Percentiles rank a stretch among this genome's conserved stretches.
Evolutionary conservation across 2,888 invertebrate genomes (phyloP).

Genomic region (Herminia tarsipennalis): DNA sequence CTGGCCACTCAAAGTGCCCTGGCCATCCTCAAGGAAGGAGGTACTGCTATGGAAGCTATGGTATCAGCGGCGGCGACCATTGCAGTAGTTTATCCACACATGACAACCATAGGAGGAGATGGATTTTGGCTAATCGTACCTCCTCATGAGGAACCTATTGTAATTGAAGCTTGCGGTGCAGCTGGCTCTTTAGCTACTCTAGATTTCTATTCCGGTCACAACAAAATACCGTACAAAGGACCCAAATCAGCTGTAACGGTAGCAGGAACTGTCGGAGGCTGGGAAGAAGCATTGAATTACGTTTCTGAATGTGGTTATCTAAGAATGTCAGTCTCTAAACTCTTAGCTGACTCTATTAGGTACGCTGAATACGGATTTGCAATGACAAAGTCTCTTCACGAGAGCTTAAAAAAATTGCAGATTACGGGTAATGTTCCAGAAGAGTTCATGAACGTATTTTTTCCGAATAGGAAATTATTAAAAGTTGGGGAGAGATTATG

Average conservation of each 20-base stretch:
- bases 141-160: constrained; percentile 68
- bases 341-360: constrained; percentile 68
- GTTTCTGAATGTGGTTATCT: constrained; percentile 69
- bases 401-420: constrained; percentile 26
- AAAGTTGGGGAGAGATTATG: constrained; percentile 60
- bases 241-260: constrained; percentile 72
- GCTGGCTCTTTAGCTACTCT: constrained; percentile 69
- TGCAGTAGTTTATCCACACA: constrained; percentile 75
- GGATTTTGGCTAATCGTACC: constrained; percentile 77
- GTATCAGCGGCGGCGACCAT: constrained; percentile 77
- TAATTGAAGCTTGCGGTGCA: constrained; percentile 73
- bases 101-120: constrained; percentile 77
- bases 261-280: constrained; percentile 74
- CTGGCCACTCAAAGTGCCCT: constrained; percentile 75
- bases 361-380: constrained; percentile 75
- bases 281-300: constrained; percentile 76
- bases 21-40: constrained; percentile 68
- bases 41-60: constrained; percentile 77
- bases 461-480: constrained; percentile 55
- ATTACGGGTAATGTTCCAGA: constrained; percentile 24
- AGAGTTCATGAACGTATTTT: constrained; percentile 56
- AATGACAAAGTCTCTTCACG: constrained; percentile 53
- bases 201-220: constrained; percentile 57
- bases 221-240: constrained; percentile 64
- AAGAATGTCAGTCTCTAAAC: constrained; percentile 55